Base-by-base conservation (phyloP, 2,888 invertebrate species). In the Orgyia antiqua region DNA sequence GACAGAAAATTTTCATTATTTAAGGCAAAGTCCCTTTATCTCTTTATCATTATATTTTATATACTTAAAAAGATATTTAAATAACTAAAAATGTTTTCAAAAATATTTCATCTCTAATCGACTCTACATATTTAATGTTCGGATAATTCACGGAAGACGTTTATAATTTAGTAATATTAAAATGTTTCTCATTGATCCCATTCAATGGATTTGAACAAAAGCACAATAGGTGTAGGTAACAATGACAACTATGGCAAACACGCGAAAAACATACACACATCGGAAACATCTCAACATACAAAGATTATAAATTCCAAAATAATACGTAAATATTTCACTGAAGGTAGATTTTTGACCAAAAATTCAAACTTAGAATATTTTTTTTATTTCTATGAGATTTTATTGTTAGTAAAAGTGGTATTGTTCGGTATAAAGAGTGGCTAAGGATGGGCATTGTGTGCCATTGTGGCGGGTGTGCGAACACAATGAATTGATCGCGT, bases 101-200 rank as follows among this genome's bases (percentile, higher is more conserved):
- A n/a, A n/a, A n/a, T n/a, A n/a, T n/a, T n/a, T n/a, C n/a, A n/a
- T n/a, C n/a, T n/a, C n/a, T n/a, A n/a, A 5, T 7, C 41, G 8
- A 36, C 49, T 50, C 56, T 13, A 51, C 23, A 23, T 24, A 32
- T 9, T 33, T 37, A 9, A 25, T 45, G 36, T 45, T 18, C 39
- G 45, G 30, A 54, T 53, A 58, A 56, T 50, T 67, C 65, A 70
- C 79, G 80, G 82, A 84, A 84, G 82, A 84, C 80, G 70, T 82
- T 78, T 77, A 83, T 84, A 84, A 83, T 84, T 84, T 80, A 74
- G 77, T 75, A 79, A 83, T 84, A 86, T 86, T 86, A 86, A 83
- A 84, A 84, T 83, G 84, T 84, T 83, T 84, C 82, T 63, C 82
- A 83, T 83, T 78, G 82, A 83, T 82, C 67, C 59, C 48, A 45